Conservation (phyloP, 2,797 vertebrate genomes). For the Benthosema pterotum region DNA sequence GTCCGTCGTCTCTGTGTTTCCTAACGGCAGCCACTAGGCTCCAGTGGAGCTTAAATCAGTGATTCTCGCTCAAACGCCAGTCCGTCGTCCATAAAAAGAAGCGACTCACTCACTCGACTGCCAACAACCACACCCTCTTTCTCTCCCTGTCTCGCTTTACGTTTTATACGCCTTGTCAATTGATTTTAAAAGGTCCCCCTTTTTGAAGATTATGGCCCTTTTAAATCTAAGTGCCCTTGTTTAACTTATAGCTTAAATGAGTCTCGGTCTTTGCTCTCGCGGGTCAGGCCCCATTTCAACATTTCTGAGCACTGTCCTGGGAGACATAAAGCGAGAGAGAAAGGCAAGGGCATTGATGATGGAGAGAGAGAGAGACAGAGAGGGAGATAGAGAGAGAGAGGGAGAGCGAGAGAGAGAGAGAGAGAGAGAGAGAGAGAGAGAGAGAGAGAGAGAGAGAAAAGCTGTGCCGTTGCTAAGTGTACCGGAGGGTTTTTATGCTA, state of each 20-base stretch:
- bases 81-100: slow-evolving; percentile 63
- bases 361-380: slow-evolving; percentile 33
- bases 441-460: slow-evolving; percentile 29
- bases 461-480: slow-evolving; percentile 47
- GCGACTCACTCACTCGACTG: slow-evolving; percentile 52
- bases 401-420: slow-evolving; percentile 14
- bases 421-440: slow-evolving; percentile 23
- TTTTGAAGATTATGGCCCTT: slow-evolving; percentile 78
- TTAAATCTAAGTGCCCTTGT: slow-evolving; percentile 81
- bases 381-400: slow-evolving; percentile 28
- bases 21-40: too few relatives aligned
- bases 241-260: slow-evolving; percentile 80
- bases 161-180: slow-evolving; percentile 76
- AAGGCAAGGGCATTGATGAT: slow-evolving; percentile 68
- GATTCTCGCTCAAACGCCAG: slow-evolving; percentile 51
- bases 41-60: slow-evolving; percentile 21
- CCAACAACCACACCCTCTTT: slow-evolving; percentile 56
- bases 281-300: slow-evolving; percentile 77
- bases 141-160: slow-evolving; percentile 64
- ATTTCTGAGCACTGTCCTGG: slow-evolving; percentile 79
- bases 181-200: slow-evolving; percentile 74
- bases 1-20: too few relatives aligned
- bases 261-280: slow-evolving; percentile 73
- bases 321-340: slow-evolving; percentile 77
- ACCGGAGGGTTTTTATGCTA: slow-evolving; percentile 46